Conservation (phyloP, 2,113 vertebrate species). For the Aegotheles bennettii region DNA sequence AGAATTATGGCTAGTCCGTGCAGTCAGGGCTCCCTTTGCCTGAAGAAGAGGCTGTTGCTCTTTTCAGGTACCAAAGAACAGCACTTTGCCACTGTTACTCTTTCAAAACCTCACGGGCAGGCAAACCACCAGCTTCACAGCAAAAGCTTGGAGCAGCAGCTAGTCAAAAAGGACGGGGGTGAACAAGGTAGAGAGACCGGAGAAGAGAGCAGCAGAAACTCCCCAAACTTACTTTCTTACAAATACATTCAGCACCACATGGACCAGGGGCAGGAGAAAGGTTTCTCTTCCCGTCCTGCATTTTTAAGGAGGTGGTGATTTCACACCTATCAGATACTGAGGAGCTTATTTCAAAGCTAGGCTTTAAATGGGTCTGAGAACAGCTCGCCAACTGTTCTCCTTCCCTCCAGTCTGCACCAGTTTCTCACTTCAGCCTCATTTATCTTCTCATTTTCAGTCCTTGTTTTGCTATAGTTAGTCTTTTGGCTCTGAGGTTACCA, state of each 20-base stretch:
- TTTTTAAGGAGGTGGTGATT: not conserved
- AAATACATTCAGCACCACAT: not conserved
- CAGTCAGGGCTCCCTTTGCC: not conserved
- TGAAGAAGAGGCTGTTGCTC: not conserved
- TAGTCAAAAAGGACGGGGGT: not conserved
- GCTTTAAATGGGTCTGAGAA: not conserved
- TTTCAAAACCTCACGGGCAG: not conserved
- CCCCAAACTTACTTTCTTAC: not conserved
- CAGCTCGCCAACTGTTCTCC: rapidly evolving
- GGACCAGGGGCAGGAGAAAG: not conserved
- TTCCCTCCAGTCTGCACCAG: not conserved
- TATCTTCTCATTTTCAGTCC: not conserved
- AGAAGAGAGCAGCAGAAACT: not conserved
- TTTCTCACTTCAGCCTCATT: not conserved
- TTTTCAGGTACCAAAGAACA: not conserved
- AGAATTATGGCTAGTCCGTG: not conserved
- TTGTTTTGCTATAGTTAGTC: not conserved
- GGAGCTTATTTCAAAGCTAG: not conserved
- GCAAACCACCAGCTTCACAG: not conserved
- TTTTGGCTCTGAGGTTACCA: not conserved
- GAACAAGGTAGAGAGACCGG: not conserved
- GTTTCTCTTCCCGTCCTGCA: not conserved
- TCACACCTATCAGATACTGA: not conserved
- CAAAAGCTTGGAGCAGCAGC: not conserved
- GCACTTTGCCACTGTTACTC: not conserved